Conservation (phyloP, 2,888 invertebrate genomes). For the Himalopsyche anomala region DNA sequence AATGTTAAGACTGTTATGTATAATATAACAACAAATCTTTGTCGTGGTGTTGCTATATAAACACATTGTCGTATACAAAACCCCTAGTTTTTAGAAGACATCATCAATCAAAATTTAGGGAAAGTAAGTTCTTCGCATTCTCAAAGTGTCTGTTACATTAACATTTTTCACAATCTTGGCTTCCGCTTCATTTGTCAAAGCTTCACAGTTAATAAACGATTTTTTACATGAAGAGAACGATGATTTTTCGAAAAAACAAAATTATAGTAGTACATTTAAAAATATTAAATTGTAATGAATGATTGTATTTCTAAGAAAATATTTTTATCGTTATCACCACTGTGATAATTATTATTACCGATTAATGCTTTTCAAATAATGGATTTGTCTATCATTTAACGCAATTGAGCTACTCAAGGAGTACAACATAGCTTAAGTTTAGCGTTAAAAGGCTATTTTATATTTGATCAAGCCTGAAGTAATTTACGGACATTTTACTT, state of each 20-base stretch:
- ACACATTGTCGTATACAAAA: constrained; percentile 10
- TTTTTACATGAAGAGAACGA: constrained; percentile 28
- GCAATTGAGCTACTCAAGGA: too few relatives aligned
- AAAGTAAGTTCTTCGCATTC: constrained; percentile 54
- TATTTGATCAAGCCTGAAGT: too few relatives aligned
- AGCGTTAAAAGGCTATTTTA: too few relatives aligned
- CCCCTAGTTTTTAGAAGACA: constrained; percentile 39
- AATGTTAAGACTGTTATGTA: background rate
- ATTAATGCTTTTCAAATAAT: too few relatives aligned
- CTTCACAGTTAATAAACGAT: constrained; percentile 31
- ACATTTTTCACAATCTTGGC: constrained; percentile 52
- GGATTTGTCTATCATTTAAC: too few relatives aligned
- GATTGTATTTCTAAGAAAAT: too few relatives aligned
- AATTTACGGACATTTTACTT: too few relatives aligned
- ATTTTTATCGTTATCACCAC: too few relatives aligned
- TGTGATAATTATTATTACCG: too few relatives aligned
- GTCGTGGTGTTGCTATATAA: background rate
- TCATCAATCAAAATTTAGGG: constrained; percentile 61
- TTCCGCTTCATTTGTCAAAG: constrained; percentile 51
- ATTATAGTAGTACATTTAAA: too few relatives aligned
- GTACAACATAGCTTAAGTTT: too few relatives aligned
- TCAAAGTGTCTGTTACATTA: constrained; percentile 52
- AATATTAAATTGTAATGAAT: too few relatives aligned
- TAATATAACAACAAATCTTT: constrained; percentile 2
- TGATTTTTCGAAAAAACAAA: background rate